A percentile compares a stretch with the other conserved stretches of the same genome.
Conservation (phyloP, 2,888 invertebrate species). For the Beris morrisii region DNA sequence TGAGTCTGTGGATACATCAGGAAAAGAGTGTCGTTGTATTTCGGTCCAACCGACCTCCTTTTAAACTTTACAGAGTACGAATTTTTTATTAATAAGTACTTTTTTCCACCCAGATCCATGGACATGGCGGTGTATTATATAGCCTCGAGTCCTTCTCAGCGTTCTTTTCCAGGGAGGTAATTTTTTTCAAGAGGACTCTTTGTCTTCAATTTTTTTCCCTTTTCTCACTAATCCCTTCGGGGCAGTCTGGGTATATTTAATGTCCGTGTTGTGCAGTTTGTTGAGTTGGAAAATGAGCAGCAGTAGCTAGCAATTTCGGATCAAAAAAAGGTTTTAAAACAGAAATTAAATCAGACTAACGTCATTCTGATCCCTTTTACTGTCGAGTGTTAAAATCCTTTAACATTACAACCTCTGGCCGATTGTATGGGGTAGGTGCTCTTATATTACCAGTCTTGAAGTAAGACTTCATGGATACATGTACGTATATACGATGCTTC, state of each 20-base stretch:
- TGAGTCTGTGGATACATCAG: not conserved
- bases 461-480: too few relatives aligned
- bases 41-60: too few relatives aligned
- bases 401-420: conserved; percentile 9
- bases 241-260: conserved; percentile 33
- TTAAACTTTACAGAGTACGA: not conserved
- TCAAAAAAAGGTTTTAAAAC: conserved; percentile 28
- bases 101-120: not conserved
- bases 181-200: conserved; percentile 13
- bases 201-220: not conserved
- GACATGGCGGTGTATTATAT: too few relatives aligned
- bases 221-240: conserved; percentile 29
- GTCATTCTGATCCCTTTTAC: conserved; percentile 30
- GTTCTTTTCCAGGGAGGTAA: not conserved
- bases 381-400: conserved; percentile 34
- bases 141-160: not conserved
- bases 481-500: too few relatives aligned
- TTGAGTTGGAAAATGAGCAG: conserved; percentile 27
- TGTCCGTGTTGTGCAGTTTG: conserved; percentile 25
- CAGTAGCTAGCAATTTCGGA: conserved; percentile 7
- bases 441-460: too few relatives aligned
- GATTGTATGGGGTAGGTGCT: too few relatives aligned
- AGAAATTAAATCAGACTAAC: conserved; percentile 31
- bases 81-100: conserved; percentile 1
- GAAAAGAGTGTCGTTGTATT: conserved; percentile 1